A percentile compares a stretch with the other conserved stretches of the same genome.
Conservation (phyloP, 2,888 invertebrate genomes). For the Loripinus fragilis region DNA sequence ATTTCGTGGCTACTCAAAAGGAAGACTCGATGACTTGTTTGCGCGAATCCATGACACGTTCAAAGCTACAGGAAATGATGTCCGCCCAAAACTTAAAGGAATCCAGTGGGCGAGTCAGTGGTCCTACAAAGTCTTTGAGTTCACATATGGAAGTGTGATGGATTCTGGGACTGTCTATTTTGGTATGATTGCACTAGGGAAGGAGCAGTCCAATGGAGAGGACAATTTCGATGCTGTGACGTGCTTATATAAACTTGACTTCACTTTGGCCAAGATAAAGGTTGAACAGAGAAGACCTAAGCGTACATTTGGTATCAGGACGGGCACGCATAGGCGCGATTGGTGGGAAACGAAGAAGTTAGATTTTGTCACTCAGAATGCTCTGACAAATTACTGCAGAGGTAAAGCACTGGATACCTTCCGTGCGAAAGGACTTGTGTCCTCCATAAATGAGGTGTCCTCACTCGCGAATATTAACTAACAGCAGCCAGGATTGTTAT, state of each 20-base stretch:
- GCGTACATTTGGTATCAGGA: neutral
- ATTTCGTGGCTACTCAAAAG: neutral
- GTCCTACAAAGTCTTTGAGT: slow-evolving; percentile 12
- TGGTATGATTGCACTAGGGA: slow-evolving; percentile 10
- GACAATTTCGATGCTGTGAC: slow-evolving; percentile 8
- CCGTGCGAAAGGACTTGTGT: neutral
- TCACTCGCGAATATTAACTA: too few relatives aligned
- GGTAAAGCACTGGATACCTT: slow-evolving; percentile 18
- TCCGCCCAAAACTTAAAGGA: neutral
- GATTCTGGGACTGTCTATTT: slow-evolving; percentile 12
- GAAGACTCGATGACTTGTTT: neutral
- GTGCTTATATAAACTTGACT: slow-evolving; percentile 12
- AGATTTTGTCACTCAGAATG: slow-evolving; percentile 19
- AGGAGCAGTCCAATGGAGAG: neutral
- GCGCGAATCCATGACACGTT: neutral
- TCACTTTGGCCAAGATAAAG: neutral
- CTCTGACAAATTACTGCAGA: slow-evolving; percentile 21
- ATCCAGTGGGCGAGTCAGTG: neutral
- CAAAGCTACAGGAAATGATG: neutral
- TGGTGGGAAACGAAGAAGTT: slow-evolving; percentile 14
- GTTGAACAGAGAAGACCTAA: neutral
- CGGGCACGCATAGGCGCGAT: neutral
- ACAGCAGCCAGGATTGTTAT: too few relatives aligned
- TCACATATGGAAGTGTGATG: slow-evolving; percentile 1
- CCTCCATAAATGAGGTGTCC: slow-evolving; percentile 10